phyloP scores from a whole-genome alignment of 2,797 vertebrate species.

The Danionella dracula region DNA sequence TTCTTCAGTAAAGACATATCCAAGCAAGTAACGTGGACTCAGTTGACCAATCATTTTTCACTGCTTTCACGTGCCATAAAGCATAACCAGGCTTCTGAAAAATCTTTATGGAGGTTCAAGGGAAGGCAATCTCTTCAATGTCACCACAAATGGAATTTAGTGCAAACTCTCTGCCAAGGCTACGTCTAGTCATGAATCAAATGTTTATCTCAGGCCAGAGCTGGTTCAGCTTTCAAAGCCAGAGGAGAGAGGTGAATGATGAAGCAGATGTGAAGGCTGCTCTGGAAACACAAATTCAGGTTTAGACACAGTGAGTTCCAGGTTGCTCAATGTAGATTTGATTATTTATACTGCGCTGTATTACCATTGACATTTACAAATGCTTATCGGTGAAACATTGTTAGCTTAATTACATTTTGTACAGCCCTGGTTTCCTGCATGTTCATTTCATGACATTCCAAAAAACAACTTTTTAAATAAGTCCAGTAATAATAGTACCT shows the following conservation, averaged over 20 bases:
- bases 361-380: too few relatives aligned
- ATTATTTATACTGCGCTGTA: too few relatives aligned
- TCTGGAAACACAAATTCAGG: too few relatives aligned
- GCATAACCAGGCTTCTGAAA: not conserved
- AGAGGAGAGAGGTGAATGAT: not conserved
- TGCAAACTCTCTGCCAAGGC: not conserved
- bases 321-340: too few relatives aligned
- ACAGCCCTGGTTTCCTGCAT: too few relatives aligned
- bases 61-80: slow-evolving; percentile 3
- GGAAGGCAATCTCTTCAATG: slow-evolving; percentile 6
- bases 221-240: not conserved
- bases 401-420: too few relatives aligned
- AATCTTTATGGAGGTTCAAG: slow-evolving; percentile 1
- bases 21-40: not conserved
- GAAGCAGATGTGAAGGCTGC: too few relatives aligned
- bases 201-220: not conserved
- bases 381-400: too few relatives aligned
- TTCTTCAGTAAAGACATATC: not conserved
- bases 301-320: too few relatives aligned
- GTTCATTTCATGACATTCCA: too few relatives aligned
- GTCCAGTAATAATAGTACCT: too few relatives aligned
- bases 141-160: not conserved
- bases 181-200: slow-evolving; percentile 1
- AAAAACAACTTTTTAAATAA: too few relatives aligned
- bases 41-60: not conserved